These are phyloP conservation scores for Uloborus plumipes DNA, from an alignment of 2,888 invertebrate species.

Conservation along the genomic window DNA sequence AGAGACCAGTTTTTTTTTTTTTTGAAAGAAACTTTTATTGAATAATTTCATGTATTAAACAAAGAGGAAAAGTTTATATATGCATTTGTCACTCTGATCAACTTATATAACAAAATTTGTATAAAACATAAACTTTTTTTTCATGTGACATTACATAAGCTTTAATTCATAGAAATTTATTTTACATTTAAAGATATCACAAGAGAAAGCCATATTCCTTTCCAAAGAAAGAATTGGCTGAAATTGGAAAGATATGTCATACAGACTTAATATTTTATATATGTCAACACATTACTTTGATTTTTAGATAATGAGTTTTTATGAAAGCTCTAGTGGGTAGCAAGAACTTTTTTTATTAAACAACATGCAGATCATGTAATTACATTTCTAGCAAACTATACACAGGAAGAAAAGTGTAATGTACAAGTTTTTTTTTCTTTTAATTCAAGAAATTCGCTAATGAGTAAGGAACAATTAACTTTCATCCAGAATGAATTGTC, in stretches of 20 bases:
- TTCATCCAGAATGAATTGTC: background rate
- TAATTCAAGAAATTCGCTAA: background rate
- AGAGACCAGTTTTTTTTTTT: too few relatives aligned
- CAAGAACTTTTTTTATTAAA: slow-evolving; percentile 25
- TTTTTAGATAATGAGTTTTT: background rate
- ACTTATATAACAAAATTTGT: slow-evolving; percentile 32
- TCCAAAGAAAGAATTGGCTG: slow-evolving; percentile 28
- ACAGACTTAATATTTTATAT: slow-evolving; percentile 1
- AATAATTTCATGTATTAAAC: slow-evolving; percentile 7
- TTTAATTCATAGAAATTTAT: slow-evolving; percentile 53
- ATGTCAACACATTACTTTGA: background rate
- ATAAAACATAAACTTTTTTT: slow-evolving; percentile 60
- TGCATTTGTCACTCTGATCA: too few relatives aligned
- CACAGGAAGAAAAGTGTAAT: background rate
- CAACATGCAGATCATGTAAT: background rate
- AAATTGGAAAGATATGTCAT: slow-evolving; percentile 54
- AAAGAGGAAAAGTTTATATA: too few relatives aligned
- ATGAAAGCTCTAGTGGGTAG: slow-evolving; percentile 59
- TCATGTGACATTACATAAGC: slow-evolving; percentile 42
- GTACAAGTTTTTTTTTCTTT: background rate
- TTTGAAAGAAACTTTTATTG: slow-evolving; percentile 33
- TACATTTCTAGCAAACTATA: background rate
- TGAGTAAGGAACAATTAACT: background rate
- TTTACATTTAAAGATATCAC: slow-evolving; percentile 48
- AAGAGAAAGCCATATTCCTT: slow-evolving; percentile 42